Base-by-base conservation (phyloP, 1,140 invertebrate genomes). In the Drosophila virilis region DNA sequence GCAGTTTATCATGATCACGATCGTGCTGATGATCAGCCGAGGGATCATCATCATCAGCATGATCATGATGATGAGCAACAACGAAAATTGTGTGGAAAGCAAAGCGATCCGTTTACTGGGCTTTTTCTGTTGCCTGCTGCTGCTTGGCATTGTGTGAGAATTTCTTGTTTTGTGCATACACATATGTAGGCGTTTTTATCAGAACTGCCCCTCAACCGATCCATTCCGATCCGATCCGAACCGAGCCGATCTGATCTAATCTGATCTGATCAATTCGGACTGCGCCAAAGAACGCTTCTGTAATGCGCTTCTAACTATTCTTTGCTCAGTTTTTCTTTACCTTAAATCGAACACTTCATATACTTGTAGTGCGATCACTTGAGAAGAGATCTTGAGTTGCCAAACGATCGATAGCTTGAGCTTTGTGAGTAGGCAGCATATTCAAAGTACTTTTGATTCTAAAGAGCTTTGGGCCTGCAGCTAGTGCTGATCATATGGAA, bases 51-150 rank as follows among this genome's bases (percentile, higher is more conserved):
- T 48, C 32, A 38, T 42, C 22, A 15, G 15, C 45, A 9, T 61
- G 10, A 51, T 15, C 17, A 22, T 22, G 2, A 9, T 48, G 9
- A 61, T 35, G 40, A 54, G 13, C 32, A 68, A n/a, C 51, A 65
- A 50, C 52, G 52, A 70, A 74, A 70, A 65, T 55, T 74, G 57
- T 74, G 71, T 69, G 65, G 71, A 74, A 74, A 74, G 65, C 57
- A 68, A 66, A 72, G 54, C 45, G 69, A 66, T 68, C 28, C 46
- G 55, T 60, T 45, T 69, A 51, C 55, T 35, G 22, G 28, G 32
- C 40, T 42, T 32, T 32, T 48, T 58, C 22, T 10, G 43, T 38
- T 42, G 15, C 15, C 4, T 57, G 65, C 5, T 51, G 35, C 4
- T 28, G 22, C 9, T 43, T 17, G 61, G 46, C 43, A 40, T 42